Conservation (phyloP, 2,888 invertebrate genomes). For the Pseudeuparius sepicola region DNA sequence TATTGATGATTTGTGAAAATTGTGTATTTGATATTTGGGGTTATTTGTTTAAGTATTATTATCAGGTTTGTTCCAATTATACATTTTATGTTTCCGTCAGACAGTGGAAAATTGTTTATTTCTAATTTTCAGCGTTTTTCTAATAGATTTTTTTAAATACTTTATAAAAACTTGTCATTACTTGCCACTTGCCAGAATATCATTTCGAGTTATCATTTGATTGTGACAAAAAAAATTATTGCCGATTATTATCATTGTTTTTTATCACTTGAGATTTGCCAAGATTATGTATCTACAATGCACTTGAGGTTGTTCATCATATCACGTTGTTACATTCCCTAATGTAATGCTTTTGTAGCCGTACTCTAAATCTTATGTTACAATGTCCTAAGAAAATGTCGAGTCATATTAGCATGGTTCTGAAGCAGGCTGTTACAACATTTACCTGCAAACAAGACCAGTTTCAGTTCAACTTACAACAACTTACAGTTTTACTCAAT, state of each 20-base stretch:
- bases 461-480: conserved; percentile 55
- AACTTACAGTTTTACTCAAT: conserved; percentile 55
- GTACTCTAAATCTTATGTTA: not conserved
- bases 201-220: too few species aligned
- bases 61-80: not conserved
- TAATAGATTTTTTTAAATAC: too few species aligned
- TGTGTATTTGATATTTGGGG: too few species aligned
- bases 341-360: conserved; percentile 1
- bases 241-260: too few species aligned
- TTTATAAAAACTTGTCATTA: too few species aligned
- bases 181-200: too few species aligned
- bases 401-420: conserved; percentile 40
- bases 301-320: not conserved
- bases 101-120: too few species aligned
- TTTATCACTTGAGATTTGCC: too few species aligned
- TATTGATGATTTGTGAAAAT: too few species aligned
- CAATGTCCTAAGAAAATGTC: conserved; percentile 24
- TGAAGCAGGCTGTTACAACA: conserved; percentile 64
- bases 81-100: too few species aligned
- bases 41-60: conserved; percentile 2
- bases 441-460: conserved; percentile 50
- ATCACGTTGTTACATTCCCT: not conserved
- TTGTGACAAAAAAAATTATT: not conserved
- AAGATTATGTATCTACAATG: not conserved
- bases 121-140: too few species aligned